Evolutionary conservation across 2,888 invertebrate genomes (phyloP), one percentile per base, ranked within the genome.

Genomic region (Amiota communis): DNA sequence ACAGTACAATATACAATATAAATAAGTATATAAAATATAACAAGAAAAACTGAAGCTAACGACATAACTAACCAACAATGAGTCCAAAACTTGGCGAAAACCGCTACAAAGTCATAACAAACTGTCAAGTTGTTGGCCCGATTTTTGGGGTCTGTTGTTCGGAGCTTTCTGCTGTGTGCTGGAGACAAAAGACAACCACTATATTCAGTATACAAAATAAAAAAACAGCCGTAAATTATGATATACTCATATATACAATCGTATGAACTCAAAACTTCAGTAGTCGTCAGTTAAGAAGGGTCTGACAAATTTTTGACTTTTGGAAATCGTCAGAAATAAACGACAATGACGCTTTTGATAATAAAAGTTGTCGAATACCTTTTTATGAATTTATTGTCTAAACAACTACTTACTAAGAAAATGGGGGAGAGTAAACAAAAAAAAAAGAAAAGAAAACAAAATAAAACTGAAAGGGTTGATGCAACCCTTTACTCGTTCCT

Each of bases 391-490:
- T 70, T 57, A 57, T 70, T 70, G 70, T 70, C 70, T 70, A 70
- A 6, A 70, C 70, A 70, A 70, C 57, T 47, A 53, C 57, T 47
- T 47, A 53, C 57, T 47, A 68, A 36, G n/a, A 13, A 1, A 15
- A 53, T n/a, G 53, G 53, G n/a, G n/a, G 8, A 53, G 15, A 8
- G 3, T 59, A 59, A 11, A 11, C 15, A 17, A 20, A 20, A 15
- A 10, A 36, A 53, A 53, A 13, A 53, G 15, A 57, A 11, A 11
- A 13, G 3, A 17, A 23, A 23, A 23, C 1, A 2, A 23, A 2
- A 53, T 53, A 53, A n/a, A n/a, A 53, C 53, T 15, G 65, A 83
- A 80, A 77, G 82, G 83, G 77, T 83, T 85, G 63, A 12, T 12
- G 12, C 63, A 23, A 46, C 36, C 63, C 63, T 59, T 53, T 20